Conservation (phyloP, 2,888 invertebrate genomes). For the Mechanitis messenoides region DNA sequence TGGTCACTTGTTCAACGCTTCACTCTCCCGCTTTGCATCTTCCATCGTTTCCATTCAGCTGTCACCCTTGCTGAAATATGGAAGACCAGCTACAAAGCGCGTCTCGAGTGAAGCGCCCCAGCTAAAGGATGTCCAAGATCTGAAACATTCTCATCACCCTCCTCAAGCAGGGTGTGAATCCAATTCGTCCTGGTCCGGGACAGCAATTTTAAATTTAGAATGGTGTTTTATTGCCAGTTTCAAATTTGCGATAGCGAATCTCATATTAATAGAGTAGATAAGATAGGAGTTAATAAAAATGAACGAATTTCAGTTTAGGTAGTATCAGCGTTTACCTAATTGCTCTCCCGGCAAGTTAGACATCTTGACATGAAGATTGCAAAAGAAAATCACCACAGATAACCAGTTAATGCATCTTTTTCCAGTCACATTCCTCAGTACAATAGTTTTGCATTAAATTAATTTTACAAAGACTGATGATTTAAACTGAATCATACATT, state of each 20-base stretch:
- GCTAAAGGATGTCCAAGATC: constrained; percentile 39
- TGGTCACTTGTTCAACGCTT: constrained; percentile 96
- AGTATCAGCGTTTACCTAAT: constrained; percentile 32
- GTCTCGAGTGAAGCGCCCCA: constrained; percentile 82
- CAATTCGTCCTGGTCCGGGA: constrained; percentile 69
- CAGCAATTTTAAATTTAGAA: constrained; percentile 66
- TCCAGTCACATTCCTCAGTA: constrained; percentile 61
- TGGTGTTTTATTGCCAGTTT: constrained; percentile 58
- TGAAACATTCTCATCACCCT: constrained; percentile 32
- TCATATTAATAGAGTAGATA: constrained; percentile 42
- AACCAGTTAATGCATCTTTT: constrained; percentile 25
- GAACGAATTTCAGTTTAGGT: constrained; percentile 41
- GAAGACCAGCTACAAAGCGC: constrained; percentile 96
- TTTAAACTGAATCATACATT: constrained; percentile 50
- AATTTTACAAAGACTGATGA: constrained; percentile 73
- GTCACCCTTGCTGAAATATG: constrained; percentile 96
- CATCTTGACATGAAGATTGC: not conserved
- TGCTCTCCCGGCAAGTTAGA: constrained; percentile 51
- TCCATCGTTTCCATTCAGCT: constrained; percentile 96
- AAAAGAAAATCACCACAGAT: not conserved
- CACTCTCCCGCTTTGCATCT: constrained; percentile 95
- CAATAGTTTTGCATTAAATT: constrained; percentile 54
- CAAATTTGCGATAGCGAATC: constrained; percentile 54
- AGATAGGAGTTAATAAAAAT: constrained; percentile 49
- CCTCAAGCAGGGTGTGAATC: constrained; percentile 23